A percentile compares a stretch with the other conserved stretches of the same genome.
Conservation (phyloP, 2,113 vertebrate genomes). For the Hypocryptadius cinnamomeus region DNA sequence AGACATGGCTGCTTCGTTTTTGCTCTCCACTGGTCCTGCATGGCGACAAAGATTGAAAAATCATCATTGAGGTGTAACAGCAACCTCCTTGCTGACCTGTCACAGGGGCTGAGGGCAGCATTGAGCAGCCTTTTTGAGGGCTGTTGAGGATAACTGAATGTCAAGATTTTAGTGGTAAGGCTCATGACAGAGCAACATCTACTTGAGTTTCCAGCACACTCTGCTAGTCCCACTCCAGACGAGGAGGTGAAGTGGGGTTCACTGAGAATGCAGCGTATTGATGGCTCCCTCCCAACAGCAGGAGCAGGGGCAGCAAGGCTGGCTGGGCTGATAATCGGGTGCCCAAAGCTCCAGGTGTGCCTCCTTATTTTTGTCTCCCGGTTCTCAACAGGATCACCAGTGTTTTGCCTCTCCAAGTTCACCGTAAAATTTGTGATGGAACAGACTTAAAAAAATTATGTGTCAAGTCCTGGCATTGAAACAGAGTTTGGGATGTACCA, state of each 20-base stretch:
- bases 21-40: slow-evolving; percentile 74
- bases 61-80: not conserved
- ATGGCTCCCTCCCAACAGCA: not conserved
- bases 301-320: not conserved
- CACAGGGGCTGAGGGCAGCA: not conserved
- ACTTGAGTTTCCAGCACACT: not conserved
- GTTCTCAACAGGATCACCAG: not conserved
- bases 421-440: not conserved
- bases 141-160: not conserved
- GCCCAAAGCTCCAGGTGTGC: not conserved
- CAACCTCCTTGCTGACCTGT: not conserved
- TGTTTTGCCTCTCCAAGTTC: not conserved
- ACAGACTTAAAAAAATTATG: not conserved
- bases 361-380: not conserved
- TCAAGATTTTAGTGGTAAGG: not conserved
- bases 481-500: not conserved
- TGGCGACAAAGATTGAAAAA: not conserved
- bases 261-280: rapidly evolving
- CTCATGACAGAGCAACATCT: not conserved
- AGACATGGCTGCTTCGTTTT: slow-evolving; percentile 81
- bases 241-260: not conserved
- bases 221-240: not conserved
- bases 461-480: not conserved
- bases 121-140: not conserved
- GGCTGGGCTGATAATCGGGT: not conserved